phyloP scores from a whole-genome alignment of 2,797 vertebrate species.

The Siniperca obscura region DNA sequence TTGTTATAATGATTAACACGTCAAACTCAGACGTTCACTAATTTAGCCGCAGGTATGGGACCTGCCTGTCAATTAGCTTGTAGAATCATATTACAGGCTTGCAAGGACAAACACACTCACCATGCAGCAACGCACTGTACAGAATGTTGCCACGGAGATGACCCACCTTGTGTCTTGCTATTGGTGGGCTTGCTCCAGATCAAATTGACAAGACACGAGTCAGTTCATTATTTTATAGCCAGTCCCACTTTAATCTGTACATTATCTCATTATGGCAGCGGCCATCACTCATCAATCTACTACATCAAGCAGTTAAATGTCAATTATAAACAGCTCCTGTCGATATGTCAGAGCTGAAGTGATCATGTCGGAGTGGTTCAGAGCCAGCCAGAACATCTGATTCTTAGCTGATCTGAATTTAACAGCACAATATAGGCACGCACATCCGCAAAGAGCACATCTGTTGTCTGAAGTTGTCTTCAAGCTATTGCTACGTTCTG shows the following conservation, averaged over 20 bases:
- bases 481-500: neutral
- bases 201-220: conserved; percentile 71
- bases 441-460: neutral
- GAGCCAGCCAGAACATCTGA: conserved; percentile 41
- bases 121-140: conserved; percentile 18
- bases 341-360: conserved; percentile 35
- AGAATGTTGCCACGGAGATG: conserved; percentile 25
- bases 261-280: conserved; percentile 45
- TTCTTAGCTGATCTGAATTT: conserved; percentile 23
- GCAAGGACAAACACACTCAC: conserved; percentile 34
- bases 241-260: conserved; percentile 20
- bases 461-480: neutral
- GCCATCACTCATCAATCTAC: conserved; percentile 46
- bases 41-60: conserved; percentile 8
- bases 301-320: conserved; percentile 56
- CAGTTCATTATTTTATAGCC: conserved; percentile 47
- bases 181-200: conserved; percentile 59
- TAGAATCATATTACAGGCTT: conserved; percentile 28
- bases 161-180: conserved; percentile 52
- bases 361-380: conserved; percentile 25
- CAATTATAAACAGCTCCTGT: conserved; percentile 57
- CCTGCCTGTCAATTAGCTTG: conserved; percentile 38
- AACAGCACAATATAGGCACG: conserved; percentile 24
- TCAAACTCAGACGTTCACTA: neutral
- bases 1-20: neutral